These are phyloP conservation scores for Sesamia nonagrioides DNA, from an alignment of 1,140 invertebrate genomes.

Conservation along the genomic window DNA sequence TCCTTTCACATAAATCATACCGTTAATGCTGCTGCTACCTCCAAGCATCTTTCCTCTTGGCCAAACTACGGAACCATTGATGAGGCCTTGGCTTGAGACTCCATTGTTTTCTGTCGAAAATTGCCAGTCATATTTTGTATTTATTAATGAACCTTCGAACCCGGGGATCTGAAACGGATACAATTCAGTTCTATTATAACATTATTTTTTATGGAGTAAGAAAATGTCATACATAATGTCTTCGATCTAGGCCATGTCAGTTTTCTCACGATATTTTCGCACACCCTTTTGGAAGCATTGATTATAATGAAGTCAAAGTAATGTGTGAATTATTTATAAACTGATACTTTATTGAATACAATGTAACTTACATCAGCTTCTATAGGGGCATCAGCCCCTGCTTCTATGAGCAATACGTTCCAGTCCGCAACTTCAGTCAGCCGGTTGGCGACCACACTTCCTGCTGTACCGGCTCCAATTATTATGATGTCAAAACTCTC, in stretches of 20 bases:
- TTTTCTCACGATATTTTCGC: too few species aligned
- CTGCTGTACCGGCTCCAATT: conserved; percentile 72
- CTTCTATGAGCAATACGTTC: conserved; percentile 87
- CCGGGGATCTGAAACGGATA: conserved; percentile 80
- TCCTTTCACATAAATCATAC: conserved; percentile 93
- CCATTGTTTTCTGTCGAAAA: conserved; percentile 89
- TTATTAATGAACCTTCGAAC: conserved; percentile 76
- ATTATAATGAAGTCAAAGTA: too few species aligned
- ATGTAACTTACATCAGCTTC: conserved; percentile 46
- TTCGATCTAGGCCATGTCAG: too few species aligned
- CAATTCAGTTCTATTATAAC: too few species aligned
- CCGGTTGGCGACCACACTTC: conserved; percentile 74
- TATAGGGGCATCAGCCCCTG: conserved; percentile 73
- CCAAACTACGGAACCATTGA: conserved; percentile 87
- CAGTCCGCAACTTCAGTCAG: conserved; percentile 71
- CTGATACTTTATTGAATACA: neutral
- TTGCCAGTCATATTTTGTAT: conserved; percentile 88
- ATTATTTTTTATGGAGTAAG: too few species aligned
- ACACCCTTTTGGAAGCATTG: too few species aligned
- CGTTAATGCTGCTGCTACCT: conserved; percentile 92
- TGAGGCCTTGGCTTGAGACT: conserved; percentile 80
- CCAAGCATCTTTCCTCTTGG: conserved; percentile 91
- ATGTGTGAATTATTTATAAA: neutral
- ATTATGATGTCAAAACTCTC: conserved; percentile 57
- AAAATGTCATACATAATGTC: too few species aligned